A percentile compares a stretch with the other conserved stretches of the same genome.
phyloP scores from a whole-genome alignment of 2,797 vertebrate species.

The Girardinus metallicus region DNA sequence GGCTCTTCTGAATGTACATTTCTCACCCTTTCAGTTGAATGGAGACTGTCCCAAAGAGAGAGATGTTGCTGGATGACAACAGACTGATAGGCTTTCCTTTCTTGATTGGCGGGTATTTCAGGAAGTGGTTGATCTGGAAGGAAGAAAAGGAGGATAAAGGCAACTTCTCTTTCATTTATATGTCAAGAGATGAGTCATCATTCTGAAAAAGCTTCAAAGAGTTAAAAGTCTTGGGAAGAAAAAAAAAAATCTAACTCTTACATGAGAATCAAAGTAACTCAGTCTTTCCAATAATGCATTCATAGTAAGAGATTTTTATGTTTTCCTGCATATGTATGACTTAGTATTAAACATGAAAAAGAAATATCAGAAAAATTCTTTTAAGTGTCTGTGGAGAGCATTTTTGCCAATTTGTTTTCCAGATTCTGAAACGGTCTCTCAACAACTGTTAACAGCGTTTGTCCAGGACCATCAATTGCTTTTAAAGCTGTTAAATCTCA shows the following conservation, averaged over 20 bases:
- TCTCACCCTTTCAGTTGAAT: constrained; percentile 70
- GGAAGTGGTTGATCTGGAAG: constrained; percentile 71
- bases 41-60: constrained; percentile 78
- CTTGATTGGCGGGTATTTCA: constrained; percentile 50
- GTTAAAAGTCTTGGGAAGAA: background rate
- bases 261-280: background rate
- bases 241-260: background rate
- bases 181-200: background rate
- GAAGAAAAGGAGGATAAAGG: background rate
- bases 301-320: background rate
- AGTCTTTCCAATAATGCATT: background rate
- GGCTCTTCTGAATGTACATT: background rate
- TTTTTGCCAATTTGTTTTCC: constrained; percentile 28
- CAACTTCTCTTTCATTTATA: background rate
- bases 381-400: constrained; percentile 16
- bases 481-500: constrained; percentile 61
- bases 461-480: constrained; percentile 30
- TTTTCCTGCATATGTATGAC: background rate
- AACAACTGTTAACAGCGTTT: constrained; percentile 42
- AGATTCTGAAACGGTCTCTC: constrained; percentile 39
- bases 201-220: background rate
- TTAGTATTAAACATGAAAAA: background rate
- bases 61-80: constrained; percentile 70
- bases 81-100: constrained; percentile 61
- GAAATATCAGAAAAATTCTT: constrained; percentile 16